These are phyloP conservation scores for Hycleus phaleratus DNA, from an alignment of 1,140 invertebrate species.

Conservation along the genomic window DNA sequence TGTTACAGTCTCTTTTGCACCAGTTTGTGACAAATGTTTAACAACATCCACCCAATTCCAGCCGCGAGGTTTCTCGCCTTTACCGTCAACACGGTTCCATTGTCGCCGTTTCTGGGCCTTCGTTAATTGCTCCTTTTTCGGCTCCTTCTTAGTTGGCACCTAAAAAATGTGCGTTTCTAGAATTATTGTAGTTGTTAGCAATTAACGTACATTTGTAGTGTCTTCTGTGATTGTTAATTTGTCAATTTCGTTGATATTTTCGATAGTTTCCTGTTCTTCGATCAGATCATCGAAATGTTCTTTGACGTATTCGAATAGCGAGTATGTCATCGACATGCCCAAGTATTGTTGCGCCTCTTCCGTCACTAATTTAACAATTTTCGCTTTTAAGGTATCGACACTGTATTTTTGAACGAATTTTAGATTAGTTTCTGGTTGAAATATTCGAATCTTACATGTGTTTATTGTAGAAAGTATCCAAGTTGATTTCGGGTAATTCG, in stretches of 20 bases:
- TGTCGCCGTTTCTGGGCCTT: slow-evolving; percentile 86
- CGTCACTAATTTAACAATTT: slow-evolving; percentile 55
- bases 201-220: too few relatives aligned
- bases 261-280: slow-evolving; percentile 50
- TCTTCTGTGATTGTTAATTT: background rate
- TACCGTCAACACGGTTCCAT: slow-evolving; percentile 73
- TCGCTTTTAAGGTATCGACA: slow-evolving; percentile 61
- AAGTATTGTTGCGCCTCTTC: slow-evolving; percentile 71
- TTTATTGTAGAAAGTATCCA: slow-evolving; percentile 92
- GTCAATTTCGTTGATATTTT: slow-evolving; percentile 39
- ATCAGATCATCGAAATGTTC: slow-evolving; percentile 70
- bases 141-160: slow-evolving; percentile 43
- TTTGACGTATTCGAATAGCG: slow-evolving; percentile 85
- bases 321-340: slow-evolving; percentile 90
- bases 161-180: background rate
- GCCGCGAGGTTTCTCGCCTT: slow-evolving; percentile 78
- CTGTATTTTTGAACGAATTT: slow-evolving; percentile 42
- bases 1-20: slow-evolving; percentile 43
- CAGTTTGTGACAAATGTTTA: slow-evolving; percentile 88
- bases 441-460: slow-evolving; percentile 65
- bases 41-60: slow-evolving; percentile 94
- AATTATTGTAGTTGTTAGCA: too few relatives aligned
- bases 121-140: slow-evolving; percentile 76
- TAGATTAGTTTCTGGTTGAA: background rate
- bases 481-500: slow-evolving; percentile 69